Base-by-base conservation (phyloP, 37 sponge, comb jelly and placozoan species). In the Amphimedon queenslandica region DNA sequence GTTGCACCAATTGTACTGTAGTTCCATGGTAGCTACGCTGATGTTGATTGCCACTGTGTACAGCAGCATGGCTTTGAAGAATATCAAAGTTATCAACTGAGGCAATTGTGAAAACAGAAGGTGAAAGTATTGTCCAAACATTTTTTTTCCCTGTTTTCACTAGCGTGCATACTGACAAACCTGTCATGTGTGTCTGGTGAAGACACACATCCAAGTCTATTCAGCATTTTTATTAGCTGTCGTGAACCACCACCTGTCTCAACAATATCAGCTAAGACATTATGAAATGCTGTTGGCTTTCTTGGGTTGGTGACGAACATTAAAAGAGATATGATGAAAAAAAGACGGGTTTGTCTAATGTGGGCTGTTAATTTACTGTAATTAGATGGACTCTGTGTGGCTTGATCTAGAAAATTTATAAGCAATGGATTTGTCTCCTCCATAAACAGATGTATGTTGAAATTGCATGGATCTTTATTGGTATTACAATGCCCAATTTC, bases 11-110 rank as follows among this genome's bases (percentile, higher is more conserved):
- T 37, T 77, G 78, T 33, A 77, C 40, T 36, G 78, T 77, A 10
- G 78, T 77, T 2, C 78, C 78, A 76, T 76, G 77, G 51, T 76
- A 76, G 33, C 77, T 77, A 2, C n/a, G n/a, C n/a, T n/a, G n/a
- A n/a, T 77, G 69, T 58, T 77, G 78, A 29, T 77, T 30, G 1
- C 78, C 69, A 55, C 78, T 67, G 58, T 77, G 67, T 3, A 77
- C 78, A 6, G 69, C 57, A 30, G 78, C 37, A 55, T 77, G n/a
- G 24, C 78, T 77, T 55, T 77, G 60, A 29, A 77, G 58, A 57
- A 67, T 77, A 37, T 77, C 78, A 77, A 77, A 64, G 30, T 76
- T 76, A 33, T 76, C 77, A 23, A 37, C 78, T 28, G 33, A 30
- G 1, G 66, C 77, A 76, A 76, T 23, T 29, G 77, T 77, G 35